These are phyloP conservation scores for Cepaea hortensis DNA, from an alignment of 2,888 invertebrate species.

Conservation along the genomic window DNA sequence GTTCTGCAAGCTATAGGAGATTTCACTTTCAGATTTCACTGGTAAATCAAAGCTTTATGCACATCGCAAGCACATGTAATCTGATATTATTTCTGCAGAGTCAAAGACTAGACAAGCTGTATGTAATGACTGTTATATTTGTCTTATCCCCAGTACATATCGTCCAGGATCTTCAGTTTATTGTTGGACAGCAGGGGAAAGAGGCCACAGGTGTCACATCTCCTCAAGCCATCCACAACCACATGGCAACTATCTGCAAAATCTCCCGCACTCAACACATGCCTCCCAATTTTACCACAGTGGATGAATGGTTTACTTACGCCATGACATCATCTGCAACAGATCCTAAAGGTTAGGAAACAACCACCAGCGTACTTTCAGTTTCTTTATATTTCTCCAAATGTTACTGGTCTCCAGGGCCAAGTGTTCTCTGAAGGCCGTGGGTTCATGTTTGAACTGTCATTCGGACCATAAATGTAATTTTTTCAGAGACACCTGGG, in stretches of 20 bases:
- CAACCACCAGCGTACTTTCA: neutral
- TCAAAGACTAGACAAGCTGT: neutral
- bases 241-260: constrained; percentile 95
- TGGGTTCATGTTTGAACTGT: too few species aligned
- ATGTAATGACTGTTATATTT: neutral
- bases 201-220: constrained; percentile 43
- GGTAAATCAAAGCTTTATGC: too few species aligned
- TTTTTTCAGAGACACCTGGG: too few species aligned
- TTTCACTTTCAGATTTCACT: too few species aligned
- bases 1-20: too few species aligned
- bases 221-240: constrained; percentile 72
- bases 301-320: constrained; percentile 97
- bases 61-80: too few species aligned
- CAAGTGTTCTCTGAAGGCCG: neutral
- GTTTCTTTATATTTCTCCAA: neutral
- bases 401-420: neutral
- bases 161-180: constrained; percentile 92
- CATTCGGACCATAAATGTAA: too few species aligned
- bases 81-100: neutral
- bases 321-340: constrained; percentile 88
- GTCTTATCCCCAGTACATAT: constrained; percentile 79
- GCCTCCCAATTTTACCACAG: constrained; percentile 94
- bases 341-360: constrained; percentile 88
- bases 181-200: constrained; percentile 81
- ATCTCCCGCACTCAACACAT: constrained; percentile 93